Base-by-base conservation (phyloP, 2,888 invertebrate genomes). In the Ormyrus nitidulus region DNA sequence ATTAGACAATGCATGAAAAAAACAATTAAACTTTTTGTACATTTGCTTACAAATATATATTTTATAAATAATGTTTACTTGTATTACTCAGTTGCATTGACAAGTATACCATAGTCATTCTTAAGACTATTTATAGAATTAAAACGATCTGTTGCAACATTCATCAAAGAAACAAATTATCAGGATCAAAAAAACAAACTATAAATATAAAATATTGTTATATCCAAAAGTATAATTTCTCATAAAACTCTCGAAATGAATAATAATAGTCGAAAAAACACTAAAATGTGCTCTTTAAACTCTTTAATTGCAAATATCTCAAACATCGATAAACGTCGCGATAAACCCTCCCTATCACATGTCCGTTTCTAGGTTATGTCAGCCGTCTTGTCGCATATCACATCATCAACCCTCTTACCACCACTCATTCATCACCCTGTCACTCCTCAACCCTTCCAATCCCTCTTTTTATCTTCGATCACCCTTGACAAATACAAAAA, bases 281-380 rank as follows among this genome's bases (percentile, higher is more conserved):
- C 34, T 34, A 34, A 34, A 59, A 49, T 0, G 34, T 44, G 58
- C 13, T 19, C 10, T 19, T 13, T 65, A 53, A 66, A 51, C 34
- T 53, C 11, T 46, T n/a, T 46, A 54, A 46, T 3, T 34, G 48
- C n/a, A 56, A 48, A 66, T 34, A 58, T 65, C 19, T 54, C 7
- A 44, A 46, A 56, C 69, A 76, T 56, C 49, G 69, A 49, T 6
- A 69, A 69, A 62, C 62, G 62, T 69, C 48, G 46, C 34, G 13
- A 62, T 54, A 34, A 34, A 34, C 34, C 34, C 34, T 4, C 34
- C 34, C 34, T 72, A 82, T 58, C 77, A 82, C 79, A 82, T 80
- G 77, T 75, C 74, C 1, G 53, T 46, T 34, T 59, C 19, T 34
- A 77, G 54, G 46, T 53, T 11, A 49, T 53, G 70, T 80, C 61